Conservation (phyloP, 2,113 vertebrate species). For the Melanerpes aurifrons region DNA sequence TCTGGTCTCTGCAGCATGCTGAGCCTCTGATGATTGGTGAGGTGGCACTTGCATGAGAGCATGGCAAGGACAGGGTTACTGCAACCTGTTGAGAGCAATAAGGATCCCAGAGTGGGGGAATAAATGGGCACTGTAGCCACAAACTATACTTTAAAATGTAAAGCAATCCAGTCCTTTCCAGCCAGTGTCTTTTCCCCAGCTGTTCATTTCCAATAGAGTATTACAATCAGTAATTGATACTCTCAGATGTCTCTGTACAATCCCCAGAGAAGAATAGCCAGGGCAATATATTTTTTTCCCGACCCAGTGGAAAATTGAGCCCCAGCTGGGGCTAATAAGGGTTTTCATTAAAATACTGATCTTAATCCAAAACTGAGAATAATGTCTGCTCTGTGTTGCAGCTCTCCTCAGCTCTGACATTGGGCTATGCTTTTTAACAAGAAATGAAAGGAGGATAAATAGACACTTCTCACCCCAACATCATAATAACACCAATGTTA, state of each 20-base stretch:
- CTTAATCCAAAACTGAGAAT: slow-evolving; percentile 70
- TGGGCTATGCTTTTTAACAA: slow-evolving; percentile 73
- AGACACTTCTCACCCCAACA: slow-evolving; percentile 53
- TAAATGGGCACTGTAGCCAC: not conserved
- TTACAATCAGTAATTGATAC: slow-evolving; percentile 72
- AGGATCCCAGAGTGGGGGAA: not conserved
- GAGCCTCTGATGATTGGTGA: not conserved
- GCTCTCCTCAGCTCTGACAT: slow-evolving; percentile 52
- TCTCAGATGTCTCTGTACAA: slow-evolving; percentile 61
- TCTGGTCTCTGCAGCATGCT: not conserved
- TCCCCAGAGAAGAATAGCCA: slow-evolving; percentile 69
- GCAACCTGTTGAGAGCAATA: not conserved
- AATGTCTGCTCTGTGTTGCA: slow-evolving; percentile 74
- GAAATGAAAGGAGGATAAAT: slow-evolving; percentile 64
- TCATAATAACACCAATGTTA: not conserved
- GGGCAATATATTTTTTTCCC: slow-evolving; percentile 68
- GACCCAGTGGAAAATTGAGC: slow-evolving; percentile 70
- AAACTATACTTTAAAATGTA: slow-evolving; percentile 15
- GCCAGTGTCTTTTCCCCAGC: slow-evolving; percentile 60
- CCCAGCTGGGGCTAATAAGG: slow-evolving; percentile 79
- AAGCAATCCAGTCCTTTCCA: slow-evolving; percentile 36
- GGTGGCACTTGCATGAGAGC: not conserved
- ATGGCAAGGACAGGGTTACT: not conserved
- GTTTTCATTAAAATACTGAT: slow-evolving; percentile 75
- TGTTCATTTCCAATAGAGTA: slow-evolving; percentile 67